Conservation (phyloP, 2,888 invertebrate species). For the Limnephilus marmoratus region DNA sequence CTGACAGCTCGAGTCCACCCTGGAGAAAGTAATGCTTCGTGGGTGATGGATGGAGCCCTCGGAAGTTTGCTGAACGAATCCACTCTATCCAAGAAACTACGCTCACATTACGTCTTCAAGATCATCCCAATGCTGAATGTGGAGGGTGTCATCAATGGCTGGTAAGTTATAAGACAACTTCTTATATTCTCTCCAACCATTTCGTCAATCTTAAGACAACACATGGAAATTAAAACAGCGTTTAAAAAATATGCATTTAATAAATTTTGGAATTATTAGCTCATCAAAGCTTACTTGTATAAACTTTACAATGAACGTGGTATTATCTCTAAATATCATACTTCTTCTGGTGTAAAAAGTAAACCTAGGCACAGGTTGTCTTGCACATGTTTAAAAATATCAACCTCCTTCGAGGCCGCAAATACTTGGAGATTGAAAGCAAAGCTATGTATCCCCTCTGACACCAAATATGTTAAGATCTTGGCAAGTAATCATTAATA, state of each 20-base stretch:
- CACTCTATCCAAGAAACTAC: constrained; percentile 77
- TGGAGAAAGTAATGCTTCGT: constrained; percentile 91
- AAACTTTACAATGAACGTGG: constrained; percentile 45
- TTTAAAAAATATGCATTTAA: constrained; percentile 54
- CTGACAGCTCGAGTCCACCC: constrained; percentile 90
- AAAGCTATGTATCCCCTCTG: constrained; percentile 62
- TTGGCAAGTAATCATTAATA: constrained; percentile 66
- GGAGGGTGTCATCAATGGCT: constrained; percentile 92
- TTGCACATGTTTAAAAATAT: constrained; percentile 16
- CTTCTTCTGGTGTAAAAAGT: constrained; percentile 43
- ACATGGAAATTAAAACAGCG: not conserved
- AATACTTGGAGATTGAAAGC: constrained; percentile 49
- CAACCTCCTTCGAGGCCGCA: not conserved
- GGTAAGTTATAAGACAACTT: constrained; percentile 77
- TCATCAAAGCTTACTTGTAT: constrained; percentile 29
- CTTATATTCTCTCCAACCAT: not conserved
- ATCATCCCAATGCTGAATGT: constrained; percentile 93
- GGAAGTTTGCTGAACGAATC: constrained; percentile 80
- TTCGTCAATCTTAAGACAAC: not conserved
- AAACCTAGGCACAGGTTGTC: not conserved
- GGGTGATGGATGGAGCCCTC: constrained; percentile 91
- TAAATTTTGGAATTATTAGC: constrained; percentile 53
- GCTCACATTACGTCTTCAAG: constrained; percentile 88
- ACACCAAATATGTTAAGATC: constrained; percentile 62
- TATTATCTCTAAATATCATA: constrained; percentile 29